Percentiles rank a stretch among this genome's conserved stretches.
Conservation (phyloP, 2,113 vertebrate species). For the Propithecus coquereli region DNA sequence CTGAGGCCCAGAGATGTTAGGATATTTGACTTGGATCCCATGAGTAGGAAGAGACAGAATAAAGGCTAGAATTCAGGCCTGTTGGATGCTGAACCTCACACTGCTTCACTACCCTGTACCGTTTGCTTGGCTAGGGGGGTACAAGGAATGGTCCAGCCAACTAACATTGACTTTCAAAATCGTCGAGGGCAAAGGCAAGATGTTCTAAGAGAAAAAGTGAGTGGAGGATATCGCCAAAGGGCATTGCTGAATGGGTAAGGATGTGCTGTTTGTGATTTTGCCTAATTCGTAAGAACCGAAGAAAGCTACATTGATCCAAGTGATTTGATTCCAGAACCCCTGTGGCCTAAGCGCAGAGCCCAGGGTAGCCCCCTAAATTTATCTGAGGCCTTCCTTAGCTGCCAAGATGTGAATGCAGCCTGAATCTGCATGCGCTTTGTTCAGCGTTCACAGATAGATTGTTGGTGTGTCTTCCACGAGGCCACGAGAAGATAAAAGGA, state of each 20-base stretch:
- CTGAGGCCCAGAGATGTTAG: not conserved
- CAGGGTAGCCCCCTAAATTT: not conserved
- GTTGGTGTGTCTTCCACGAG: no score
- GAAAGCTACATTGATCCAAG: not conserved
- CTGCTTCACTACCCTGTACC: not conserved
- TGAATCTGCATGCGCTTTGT: rapidly evolving
- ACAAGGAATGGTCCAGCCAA: not conserved
- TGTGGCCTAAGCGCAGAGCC: rapidly evolving
- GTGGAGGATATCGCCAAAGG: not conserved
- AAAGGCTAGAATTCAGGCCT: not conserved
- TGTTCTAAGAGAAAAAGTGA: not conserved
- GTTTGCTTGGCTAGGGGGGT: not conserved
- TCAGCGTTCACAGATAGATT: not conserved
- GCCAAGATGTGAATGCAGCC: not conserved
- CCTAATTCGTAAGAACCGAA: not conserved
- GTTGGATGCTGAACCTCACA: not conserved
- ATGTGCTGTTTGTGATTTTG: not conserved
- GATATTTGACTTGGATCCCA: not conserved
- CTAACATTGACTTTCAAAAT: not conserved
- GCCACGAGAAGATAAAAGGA: not conserved
- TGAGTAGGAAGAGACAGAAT: not conserved
- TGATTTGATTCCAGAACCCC: not conserved
- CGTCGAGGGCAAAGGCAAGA: not conserved
- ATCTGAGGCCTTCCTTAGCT: not conserved
- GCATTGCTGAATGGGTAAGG: not conserved